Conservation (phyloP, 2,113 vertebrate species). For the Cyanocitta stelleri region DNA sequence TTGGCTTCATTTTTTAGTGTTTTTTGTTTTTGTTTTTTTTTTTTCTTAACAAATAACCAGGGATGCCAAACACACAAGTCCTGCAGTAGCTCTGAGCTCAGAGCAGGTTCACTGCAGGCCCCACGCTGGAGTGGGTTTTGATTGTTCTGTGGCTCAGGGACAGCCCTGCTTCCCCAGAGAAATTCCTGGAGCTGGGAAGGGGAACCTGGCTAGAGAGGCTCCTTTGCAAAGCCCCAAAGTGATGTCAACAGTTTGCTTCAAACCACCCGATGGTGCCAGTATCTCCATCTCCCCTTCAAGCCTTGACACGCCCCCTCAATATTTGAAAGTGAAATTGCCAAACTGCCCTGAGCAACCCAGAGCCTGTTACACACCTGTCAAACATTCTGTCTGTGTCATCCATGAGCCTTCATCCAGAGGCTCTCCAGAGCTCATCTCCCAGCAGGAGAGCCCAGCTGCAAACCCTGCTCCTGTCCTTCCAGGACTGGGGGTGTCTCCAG, state of each 20-base stretch:
- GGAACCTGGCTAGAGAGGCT: background rate
- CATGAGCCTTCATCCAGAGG: background rate
- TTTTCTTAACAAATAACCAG: background rate
- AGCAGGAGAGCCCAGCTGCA: background rate
- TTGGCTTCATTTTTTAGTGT: background rate
- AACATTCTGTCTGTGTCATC: background rate
- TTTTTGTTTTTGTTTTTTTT: no score
- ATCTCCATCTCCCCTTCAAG: background rate
- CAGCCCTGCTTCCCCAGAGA: background rate
- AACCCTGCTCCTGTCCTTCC: background rate
- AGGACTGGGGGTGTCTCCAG: background rate
- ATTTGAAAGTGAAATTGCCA: background rate
- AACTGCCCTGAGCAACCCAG: background rate
- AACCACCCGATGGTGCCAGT: background rate
- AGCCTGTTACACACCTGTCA: background rate
- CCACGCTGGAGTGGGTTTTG: accelerated
- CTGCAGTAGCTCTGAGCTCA: background rate
- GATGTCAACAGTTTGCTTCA: background rate
- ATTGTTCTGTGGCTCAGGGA: accelerated
- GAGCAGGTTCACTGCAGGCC: background rate
- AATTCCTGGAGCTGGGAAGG: background rate
- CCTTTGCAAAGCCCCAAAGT: background rate
- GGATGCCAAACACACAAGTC: background rate
- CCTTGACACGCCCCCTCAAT: background rate
- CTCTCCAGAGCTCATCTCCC: background rate